Evolutionary conservation across 2,113 vertebrate species (phyloP).

Genomic region (Leptobrachium ailaonicum): DNA sequence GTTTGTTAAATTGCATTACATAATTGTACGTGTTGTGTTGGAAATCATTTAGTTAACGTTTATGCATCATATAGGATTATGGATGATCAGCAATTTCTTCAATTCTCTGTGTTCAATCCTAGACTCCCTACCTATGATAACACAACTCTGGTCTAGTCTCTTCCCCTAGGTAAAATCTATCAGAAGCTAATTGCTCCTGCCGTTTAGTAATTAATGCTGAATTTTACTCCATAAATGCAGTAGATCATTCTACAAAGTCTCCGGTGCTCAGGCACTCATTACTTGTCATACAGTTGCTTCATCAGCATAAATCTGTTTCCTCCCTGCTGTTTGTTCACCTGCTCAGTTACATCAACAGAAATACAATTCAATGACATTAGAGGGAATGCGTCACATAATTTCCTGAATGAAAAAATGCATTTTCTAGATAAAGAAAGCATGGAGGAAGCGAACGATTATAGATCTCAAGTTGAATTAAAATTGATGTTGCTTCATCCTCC

Average conservation of each 20-base stretch:
- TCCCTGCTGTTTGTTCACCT: not conserved
- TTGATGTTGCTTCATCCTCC: no score
- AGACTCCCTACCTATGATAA: no score
- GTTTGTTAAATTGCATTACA: no score
- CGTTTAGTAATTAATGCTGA: not conserved
- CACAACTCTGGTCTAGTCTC: not conserved
- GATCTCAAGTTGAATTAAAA: no score
- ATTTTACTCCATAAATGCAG: not conserved
- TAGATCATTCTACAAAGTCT: not conserved
- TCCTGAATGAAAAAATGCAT: no score
- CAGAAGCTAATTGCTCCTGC: not conserved
- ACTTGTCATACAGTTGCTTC: not conserved
- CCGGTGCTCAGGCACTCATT: not conserved
- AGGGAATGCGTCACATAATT: not conserved
- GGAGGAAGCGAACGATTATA: no score
- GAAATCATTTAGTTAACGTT: no score
- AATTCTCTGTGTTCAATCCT: no score
- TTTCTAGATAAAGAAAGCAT: no score
- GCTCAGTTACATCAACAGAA: not conserved
- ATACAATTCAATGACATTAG: not conserved
- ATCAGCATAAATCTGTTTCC: not conserved
- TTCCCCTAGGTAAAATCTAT: not conserved
- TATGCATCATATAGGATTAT: no score
- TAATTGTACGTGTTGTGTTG: no score
- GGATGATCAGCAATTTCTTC: no score